Percentiles rank a stretch among this genome's conserved stretches.
These are phyloP conservation scores for Charadrius vociferus DNA, from an alignment of 2,113 vertebrate genomes.

Conservation along the genomic window DNA sequence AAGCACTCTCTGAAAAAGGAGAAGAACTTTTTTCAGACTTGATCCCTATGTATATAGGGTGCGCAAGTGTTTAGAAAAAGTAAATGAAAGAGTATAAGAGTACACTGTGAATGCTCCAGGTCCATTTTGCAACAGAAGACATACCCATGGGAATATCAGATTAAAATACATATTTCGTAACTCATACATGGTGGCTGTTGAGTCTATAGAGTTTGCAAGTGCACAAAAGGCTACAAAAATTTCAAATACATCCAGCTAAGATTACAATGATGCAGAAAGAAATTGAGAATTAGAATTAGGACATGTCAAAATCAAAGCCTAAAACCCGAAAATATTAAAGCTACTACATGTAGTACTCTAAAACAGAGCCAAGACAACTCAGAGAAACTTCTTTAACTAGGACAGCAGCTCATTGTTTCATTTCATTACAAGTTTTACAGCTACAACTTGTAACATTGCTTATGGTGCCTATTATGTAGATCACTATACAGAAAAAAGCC, in stretches of 20 bases:
- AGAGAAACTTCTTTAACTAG: neutral
- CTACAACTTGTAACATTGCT: neutral
- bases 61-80: neutral
- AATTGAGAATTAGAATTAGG: neutral
- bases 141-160: neutral
- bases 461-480: neutral
- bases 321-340: neutral
- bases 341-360: neutral
- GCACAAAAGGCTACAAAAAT: neutral
- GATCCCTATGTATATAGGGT: neutral
- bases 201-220: neutral
- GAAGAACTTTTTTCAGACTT: neutral
- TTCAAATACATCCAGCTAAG: neutral
- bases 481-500: neutral
- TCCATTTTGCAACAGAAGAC: neutral
- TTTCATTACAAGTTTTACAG: neutral
- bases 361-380: neutral
- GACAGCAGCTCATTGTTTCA: neutral
- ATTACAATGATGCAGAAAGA: neutral
- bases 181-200: neutral
- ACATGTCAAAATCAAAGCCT: neutral
- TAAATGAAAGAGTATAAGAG: neutral
- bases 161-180: neutral
- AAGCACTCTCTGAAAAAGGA: neutral
- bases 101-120: neutral